Evolutionary conservation across 2,888 invertebrate species (phyloP), one percentile per base, ranked within the genome.

Genomic region (Diplazon laetatorius): DNA sequence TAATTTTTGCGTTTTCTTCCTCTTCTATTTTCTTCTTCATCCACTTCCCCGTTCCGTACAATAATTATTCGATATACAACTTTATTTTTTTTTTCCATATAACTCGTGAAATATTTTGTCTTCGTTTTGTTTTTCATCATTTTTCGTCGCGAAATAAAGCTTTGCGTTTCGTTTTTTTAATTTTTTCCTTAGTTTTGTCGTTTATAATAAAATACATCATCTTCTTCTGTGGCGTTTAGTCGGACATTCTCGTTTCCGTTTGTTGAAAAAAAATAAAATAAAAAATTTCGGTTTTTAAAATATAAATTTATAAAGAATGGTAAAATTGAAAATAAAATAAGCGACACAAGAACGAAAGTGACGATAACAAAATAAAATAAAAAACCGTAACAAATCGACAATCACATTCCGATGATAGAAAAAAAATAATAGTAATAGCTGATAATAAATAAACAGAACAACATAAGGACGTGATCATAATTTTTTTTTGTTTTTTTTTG

Each of bases 171-270:
- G 62, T 70, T 66, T 74, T 78, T 48, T 46, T 50, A 37, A 39
- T 78, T 69, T 60, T 9, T 59, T n/a, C n/a, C n/a, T n/a, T n/a
- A n/a, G n/a, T n/a, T n/a, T 50, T 59, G 80, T 78, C 68, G 48
- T 60, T 66, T 80, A 73, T 81, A 78, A 78, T 83, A 85, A 86
- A 87, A 86, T 84, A 85, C 83, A 84, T 82, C 20, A 72, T 78
- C 80, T 14, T 62, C 62, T 20, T 22, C 37, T 55, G 60, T 66
- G 48, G 52, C 59, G 48, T 60, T 50, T 69, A 22, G 66, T 60
- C 46, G 39, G 22, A 52, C 63, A 25, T 42, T 63, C 65, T 52
- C n/a, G n/a, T n/a, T 59, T 66, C 52, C 52, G 20, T 70, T 14
- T 2, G 52, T 59, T 78, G 74, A 81, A 80, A 65, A 76, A 55